Evolutionary conservation across 2,797 vertebrate species (phyloP).

Genomic region (Acrossocheilus wenchowensis): DNA sequence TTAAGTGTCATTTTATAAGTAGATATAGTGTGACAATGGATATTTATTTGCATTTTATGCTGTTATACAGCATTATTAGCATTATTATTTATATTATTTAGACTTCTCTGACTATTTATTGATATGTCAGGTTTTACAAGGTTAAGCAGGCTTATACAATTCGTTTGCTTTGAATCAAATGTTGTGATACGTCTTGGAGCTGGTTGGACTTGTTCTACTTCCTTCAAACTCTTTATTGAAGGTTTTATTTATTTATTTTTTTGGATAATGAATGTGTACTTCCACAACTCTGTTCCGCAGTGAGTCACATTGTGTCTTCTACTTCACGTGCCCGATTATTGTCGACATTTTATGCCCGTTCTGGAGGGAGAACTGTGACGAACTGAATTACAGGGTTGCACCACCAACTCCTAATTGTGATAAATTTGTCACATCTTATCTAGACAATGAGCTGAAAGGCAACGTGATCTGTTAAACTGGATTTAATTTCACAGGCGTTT

Average conservation of each 20-base stretch:
- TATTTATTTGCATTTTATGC: no score
- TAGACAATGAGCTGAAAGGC: constrained; percentile 35
- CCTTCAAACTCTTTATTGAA: no score
- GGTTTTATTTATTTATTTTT: neutral
- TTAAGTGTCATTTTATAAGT: neutral
- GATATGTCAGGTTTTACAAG: neutral
- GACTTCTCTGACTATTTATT: neutral
- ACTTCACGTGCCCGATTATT: neutral
- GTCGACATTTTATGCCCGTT: neutral
- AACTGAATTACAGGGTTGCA: constrained; percentile 25
- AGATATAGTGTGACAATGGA: neutral
- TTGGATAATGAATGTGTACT: neutral
- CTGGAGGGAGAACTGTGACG: constrained; percentile 23
- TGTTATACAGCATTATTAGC: neutral
- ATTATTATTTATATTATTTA: neutral
- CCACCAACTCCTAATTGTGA: constrained; percentile 42
- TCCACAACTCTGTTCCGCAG: neutral
- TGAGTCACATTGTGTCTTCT: neutral
- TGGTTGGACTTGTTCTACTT: neutral
- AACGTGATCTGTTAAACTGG: constrained; percentile 40
- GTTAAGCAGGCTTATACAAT: neutral
- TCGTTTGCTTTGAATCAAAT: neutral
- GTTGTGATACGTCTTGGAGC: neutral
- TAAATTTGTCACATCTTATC: constrained; percentile 42
- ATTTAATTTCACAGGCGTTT: constrained; percentile 48